These are phyloP conservation scores for Archilochus colubris DNA, from an alignment of 2,113 vertebrate genomes.

Conservation along the genomic window DNA sequence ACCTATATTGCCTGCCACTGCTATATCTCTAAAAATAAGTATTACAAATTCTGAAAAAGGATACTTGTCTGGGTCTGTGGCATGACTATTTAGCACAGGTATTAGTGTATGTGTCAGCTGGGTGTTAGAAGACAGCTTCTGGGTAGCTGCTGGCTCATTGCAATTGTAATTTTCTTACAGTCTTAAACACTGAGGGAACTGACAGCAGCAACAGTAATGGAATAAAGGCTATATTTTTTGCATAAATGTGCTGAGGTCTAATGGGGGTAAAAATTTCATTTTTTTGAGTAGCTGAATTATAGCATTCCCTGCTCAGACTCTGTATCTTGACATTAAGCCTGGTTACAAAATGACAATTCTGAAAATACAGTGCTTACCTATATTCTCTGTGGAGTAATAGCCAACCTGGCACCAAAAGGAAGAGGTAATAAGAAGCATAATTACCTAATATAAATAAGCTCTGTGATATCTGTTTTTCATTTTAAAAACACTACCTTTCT, in stretches of 20 bases:
- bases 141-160: not conserved
- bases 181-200: not conserved
- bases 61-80: not conserved
- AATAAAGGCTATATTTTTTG: not conserved
- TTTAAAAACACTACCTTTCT: constrained; percentile 65
- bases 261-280: not conserved
- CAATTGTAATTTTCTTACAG: not conserved
- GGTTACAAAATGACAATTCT: constrained; percentile 43
- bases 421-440: constrained; percentile 64
- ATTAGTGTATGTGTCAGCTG: not conserved
- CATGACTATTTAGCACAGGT: not conserved
- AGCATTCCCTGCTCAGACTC: not conserved
- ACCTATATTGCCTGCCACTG: not conserved
- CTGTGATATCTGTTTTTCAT: constrained; percentile 48
- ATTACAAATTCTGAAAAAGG: not conserved
- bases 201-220: not conserved
- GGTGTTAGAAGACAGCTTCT: not conserved
- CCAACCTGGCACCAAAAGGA: constrained; percentile 43
- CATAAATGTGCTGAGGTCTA: not conserved
- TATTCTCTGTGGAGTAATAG: constrained; percentile 54
- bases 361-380: constrained; percentile 44
- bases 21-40: not conserved
- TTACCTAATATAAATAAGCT: constrained; percentile 65
- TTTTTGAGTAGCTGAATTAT: not conserved
- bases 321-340: constrained; percentile 30